Percentiles rank a stretch among this genome's conserved stretches.
phyloP scores from a whole-genome alignment of 2,113 vertebrate species.

The Mobula hypostoma region DNA sequence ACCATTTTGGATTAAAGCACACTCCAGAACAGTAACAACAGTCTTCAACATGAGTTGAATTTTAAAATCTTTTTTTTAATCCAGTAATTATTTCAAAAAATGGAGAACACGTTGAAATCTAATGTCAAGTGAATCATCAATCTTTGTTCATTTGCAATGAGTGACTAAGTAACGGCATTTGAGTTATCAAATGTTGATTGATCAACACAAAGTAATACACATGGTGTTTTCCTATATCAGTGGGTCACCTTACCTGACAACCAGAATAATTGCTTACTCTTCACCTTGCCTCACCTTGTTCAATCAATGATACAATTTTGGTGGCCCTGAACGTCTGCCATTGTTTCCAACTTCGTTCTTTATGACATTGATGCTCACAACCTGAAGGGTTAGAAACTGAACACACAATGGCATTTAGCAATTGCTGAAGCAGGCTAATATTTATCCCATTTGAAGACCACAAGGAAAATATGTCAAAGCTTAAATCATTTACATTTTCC shows the following conservation, averaged over 20 bases:
- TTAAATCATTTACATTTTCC: background rate
- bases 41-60: background rate
- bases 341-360: too few species aligned
- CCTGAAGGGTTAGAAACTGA: background rate
- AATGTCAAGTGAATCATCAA: background rate
- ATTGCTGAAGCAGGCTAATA: background rate
- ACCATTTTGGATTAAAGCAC: background rate
- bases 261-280: too few species aligned
- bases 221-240: background rate
- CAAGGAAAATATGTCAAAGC: background rate
- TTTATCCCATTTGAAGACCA: background rate
- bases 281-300: too few species aligned
- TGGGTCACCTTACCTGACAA: background rate
- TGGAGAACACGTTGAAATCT: background rate
- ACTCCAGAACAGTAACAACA: background rate
- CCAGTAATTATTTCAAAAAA: background rate
- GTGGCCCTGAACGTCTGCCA: too few species aligned
- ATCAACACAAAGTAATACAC: background rate
- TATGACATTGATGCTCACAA: background rate
- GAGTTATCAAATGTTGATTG: too few species aligned
- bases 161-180: background rate
- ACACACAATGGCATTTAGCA: background rate
- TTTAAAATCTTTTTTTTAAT: background rate
- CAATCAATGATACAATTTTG: too few species aligned
- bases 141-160: background rate